Conservation (phyloP, 2,888 invertebrate species). For the Callyntrura sp. region DNA sequence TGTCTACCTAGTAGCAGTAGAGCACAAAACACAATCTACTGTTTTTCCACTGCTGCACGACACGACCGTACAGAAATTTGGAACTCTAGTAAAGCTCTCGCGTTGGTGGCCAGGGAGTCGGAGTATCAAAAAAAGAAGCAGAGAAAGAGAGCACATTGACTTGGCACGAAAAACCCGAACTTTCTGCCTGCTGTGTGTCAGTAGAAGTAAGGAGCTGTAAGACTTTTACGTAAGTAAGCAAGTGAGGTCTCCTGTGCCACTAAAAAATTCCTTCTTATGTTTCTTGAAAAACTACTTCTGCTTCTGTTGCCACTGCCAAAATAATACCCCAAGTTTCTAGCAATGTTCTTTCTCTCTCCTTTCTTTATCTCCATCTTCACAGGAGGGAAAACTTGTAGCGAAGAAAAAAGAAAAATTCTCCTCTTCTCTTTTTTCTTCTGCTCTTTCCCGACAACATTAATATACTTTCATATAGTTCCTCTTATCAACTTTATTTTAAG, state of each 20-base stretch:
- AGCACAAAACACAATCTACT: too few species aligned
- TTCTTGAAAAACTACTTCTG: too few species aligned
- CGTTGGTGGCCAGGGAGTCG: slow-evolving; percentile 18
- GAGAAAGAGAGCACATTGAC: neutral
- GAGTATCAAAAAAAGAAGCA: neutral
- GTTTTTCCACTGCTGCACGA: too few species aligned
- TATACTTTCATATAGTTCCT: slow-evolving; percentile 1
- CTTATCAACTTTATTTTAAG: slow-evolving; percentile 38
- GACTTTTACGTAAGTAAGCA: too few species aligned
- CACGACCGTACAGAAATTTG: too few species aligned
- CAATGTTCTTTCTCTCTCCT: neutral
- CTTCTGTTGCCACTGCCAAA: neutral
- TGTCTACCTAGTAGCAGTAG: too few species aligned
- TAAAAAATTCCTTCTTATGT: too few species aligned
- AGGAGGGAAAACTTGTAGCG: neutral
- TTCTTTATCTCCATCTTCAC: slow-evolving; percentile 6
- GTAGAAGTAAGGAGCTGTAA: too few species aligned
- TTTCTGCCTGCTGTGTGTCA: too few species aligned
- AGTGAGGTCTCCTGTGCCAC: too few species aligned
- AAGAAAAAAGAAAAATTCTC: slow-evolving; percentile 11
- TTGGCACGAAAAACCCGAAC: neutral
- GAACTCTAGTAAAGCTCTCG: too few species aligned
- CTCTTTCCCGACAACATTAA: slow-evolving; percentile 30
- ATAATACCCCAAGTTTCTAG: neutral
- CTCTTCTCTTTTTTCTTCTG: neutral